Conservation (phyloP, 1,140 invertebrate genomes). For the Caenorhabditis brenneri region DNA sequence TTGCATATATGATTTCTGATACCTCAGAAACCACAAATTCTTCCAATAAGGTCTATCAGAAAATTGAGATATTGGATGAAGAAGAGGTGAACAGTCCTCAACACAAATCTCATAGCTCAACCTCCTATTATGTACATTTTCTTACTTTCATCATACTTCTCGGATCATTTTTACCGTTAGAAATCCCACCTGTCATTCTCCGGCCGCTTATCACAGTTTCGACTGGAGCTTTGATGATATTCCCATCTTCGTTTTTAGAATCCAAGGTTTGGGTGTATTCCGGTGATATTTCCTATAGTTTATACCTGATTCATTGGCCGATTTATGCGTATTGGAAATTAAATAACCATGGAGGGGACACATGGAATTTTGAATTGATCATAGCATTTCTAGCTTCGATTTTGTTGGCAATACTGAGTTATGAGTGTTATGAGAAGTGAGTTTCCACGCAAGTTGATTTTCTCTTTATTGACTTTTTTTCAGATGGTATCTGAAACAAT, state of each 20-base stretch:
- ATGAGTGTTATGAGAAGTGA: background rate
- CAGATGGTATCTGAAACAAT: too few species aligned
- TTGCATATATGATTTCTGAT: background rate
- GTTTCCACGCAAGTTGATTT: too few species aligned
- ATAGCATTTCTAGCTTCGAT: background rate
- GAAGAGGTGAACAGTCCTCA: too few species aligned
- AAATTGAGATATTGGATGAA: too few species aligned
- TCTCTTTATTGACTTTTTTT: too few species aligned
- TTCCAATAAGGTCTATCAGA: too few species aligned
- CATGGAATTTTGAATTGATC: background rate
- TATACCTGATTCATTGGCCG: background rate
- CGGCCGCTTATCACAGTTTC: background rate
- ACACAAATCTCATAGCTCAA: too few species aligned
- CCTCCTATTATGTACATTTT: too few species aligned
- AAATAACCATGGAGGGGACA: background rate
- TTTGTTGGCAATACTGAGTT: background rate
- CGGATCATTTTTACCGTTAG: background rate
- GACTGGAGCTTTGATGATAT: background rate
- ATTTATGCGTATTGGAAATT: background rate
- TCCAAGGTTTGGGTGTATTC: background rate
- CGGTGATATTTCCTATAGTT: background rate
- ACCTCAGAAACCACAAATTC: background rate
- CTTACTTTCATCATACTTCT: background rate
- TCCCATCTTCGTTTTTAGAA: background rate
- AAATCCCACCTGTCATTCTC: background rate